Evolutionary conservation across 2,113 vertebrate species (phyloP), one percentile per base, ranked within the genome.

Genomic region (Dromaius novaehollandiae): DNA sequence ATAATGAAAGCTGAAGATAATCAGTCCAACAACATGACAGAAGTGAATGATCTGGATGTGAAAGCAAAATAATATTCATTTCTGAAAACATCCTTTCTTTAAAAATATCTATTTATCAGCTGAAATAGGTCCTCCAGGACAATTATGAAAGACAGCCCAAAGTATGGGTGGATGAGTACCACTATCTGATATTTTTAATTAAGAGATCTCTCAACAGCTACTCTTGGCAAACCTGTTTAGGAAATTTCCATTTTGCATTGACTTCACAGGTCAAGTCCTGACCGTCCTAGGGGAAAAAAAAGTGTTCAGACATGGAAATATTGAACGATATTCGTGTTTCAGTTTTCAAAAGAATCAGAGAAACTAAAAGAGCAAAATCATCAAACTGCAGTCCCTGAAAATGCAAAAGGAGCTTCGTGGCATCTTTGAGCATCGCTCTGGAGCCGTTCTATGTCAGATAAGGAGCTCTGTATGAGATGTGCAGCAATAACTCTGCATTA

Each of bases 171-270:
- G 18, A 78, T 28, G 7, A 90, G 11, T 46, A 69, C 20, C 14
- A 66, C n/a, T 36, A 36, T 77, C n/a, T 93, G 70, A 32, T 56
- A 68, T 78, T 93, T 77, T 82, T 3, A 83, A 86, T 92, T 88
- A 86, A 69, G 86, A 69, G 58, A 36, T 71, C 53, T 61, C 71
- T 92, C 86, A 92, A 75, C 25, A 94, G 8, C 32, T 18, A 71
- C 51, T 89, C 46, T 48, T 92, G 83, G 28, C 65, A 96, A 84
- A 93, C 6, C 48, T 40, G 7, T 86, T 89, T 44, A 86, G 83
- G 66, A 96, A 75, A 91, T 94, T 95, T 93, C 55, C 70, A 73
- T 93, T 96, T 95, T 87, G 84, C 53, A 87, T 82, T 93, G 90
- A 87, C 73, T 90, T 96, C 69, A 40, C 40, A 84, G 88, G 46